Conservation (phyloP, 2,797 vertebrate species). For the Notoglanidium macrostoma region DNA sequence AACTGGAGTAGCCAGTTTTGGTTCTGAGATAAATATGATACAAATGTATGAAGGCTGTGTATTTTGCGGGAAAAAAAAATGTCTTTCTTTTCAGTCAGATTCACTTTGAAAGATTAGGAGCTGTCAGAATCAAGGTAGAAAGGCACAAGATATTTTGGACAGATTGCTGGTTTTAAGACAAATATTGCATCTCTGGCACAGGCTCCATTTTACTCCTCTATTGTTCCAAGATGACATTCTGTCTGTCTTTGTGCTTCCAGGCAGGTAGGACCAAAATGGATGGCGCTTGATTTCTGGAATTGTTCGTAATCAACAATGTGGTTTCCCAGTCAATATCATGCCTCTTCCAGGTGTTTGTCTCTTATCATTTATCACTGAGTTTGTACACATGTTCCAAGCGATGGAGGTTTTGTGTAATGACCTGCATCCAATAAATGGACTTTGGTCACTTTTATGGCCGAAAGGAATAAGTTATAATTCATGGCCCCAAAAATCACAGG, state of each 20-base stretch:
- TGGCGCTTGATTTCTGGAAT: slow-evolving; percentile 11
- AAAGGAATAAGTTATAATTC: slow-evolving; percentile 54
- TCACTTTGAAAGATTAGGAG: neutral
- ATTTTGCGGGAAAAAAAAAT: neutral
- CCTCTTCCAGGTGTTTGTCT: slow-evolving; percentile 42
- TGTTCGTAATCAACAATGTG: slow-evolving; percentile 33
- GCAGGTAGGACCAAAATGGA: slow-evolving; percentile 28
- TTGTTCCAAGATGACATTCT: slow-evolving; percentile 10
- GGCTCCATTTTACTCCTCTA: slow-evolving; percentile 10
- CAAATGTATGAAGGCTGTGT: slow-evolving; percentile 28
- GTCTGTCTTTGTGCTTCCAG: slow-evolving; percentile 32
- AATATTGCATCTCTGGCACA: slow-evolving; percentile 33
- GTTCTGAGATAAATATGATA: slow-evolving; percentile 17
- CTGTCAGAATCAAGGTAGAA: slow-evolving; percentile 5
- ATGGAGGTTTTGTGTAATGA: slow-evolving; percentile 54
- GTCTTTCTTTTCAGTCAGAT: slow-evolving; percentile 26
- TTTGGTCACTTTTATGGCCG: slow-evolving; percentile 51
- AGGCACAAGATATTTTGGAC: slow-evolving; percentile 18
- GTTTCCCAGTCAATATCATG: slow-evolving; percentile 42
- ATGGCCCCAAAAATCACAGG: slow-evolving; percentile 41
- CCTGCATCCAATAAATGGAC: slow-evolving; percentile 55
- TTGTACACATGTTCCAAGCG: slow-evolving; percentile 53
- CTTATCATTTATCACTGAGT: slow-evolving; percentile 40
- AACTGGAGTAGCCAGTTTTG: neutral
- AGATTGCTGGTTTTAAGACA: slow-evolving; percentile 21